phyloP scores from a whole-genome alignment of 2,797 vertebrate genomes.

The Threskiornis aethiopicus region DNA sequence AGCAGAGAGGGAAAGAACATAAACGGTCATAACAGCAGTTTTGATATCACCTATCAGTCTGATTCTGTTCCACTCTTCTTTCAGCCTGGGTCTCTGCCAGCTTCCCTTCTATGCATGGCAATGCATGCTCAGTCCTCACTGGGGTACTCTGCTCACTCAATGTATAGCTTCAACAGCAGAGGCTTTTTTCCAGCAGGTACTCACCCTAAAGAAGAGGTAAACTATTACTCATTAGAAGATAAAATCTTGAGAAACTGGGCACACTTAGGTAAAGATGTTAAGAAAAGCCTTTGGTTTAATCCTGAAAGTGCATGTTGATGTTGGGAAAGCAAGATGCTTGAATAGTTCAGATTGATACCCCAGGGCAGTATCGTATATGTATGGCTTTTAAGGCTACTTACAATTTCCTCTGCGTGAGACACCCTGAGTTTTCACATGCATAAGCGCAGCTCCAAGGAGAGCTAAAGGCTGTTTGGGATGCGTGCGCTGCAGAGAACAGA shows the following conservation, averaged over 20 bases:
- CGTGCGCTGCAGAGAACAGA: not conserved
- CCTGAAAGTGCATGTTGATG: not conserved
- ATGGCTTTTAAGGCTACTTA: not conserved
- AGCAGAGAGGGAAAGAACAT: not conserved
- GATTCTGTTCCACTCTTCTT: not conserved
- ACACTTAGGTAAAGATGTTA: not conserved
- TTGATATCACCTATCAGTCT: not conserved
- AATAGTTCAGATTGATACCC: not conserved
- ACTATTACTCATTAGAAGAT: not conserved
- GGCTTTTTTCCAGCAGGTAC: not conserved
- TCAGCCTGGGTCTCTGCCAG: not conserved
- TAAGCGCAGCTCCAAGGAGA: not conserved
- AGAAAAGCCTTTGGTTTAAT: not conserved
- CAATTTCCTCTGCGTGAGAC: not conserved
- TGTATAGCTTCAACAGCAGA: not conserved
- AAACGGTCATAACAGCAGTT: not conserved
- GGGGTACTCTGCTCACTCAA: not conserved
- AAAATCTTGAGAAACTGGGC: not conserved
- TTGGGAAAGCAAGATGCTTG: not conserved
- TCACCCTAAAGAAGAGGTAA: not conserved
- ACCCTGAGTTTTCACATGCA: not conserved
- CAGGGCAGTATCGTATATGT: fast-evolving
- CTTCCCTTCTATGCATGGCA: not conserved
- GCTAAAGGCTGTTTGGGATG: not conserved
- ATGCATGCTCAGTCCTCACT: not conserved